Conservation (phyloP, 2,797 vertebrate genomes). For the Melopsittacus undulatus region DNA sequence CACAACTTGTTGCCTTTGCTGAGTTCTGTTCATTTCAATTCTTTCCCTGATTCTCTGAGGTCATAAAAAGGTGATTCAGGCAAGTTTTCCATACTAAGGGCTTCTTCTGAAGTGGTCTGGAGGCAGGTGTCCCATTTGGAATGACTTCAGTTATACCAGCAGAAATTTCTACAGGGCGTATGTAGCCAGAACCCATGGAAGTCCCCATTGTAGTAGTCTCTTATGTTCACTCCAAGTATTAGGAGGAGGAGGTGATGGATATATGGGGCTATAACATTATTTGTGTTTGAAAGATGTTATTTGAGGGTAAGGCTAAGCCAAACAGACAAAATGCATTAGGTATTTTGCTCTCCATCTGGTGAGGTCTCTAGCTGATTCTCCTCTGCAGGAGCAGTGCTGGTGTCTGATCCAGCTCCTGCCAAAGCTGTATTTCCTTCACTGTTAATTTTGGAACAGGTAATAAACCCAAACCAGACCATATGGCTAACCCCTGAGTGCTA, state of each 20-base stretch:
- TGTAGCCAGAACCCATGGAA: not conserved
- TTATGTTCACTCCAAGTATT: not conserved
- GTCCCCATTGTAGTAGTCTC: not conserved
- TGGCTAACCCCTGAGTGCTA: conserved; percentile 4
- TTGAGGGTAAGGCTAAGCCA: not conserved
- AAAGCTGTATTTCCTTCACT: not conserved
- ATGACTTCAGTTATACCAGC: not conserved
- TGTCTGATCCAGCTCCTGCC: not conserved
- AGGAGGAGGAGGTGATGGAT: not conserved
- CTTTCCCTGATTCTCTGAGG: not conserved
- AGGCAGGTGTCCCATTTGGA: not conserved
- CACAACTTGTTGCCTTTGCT: not conserved
- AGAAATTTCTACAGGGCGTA: not conserved
- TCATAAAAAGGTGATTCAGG: not conserved
- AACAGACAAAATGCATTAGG: not conserved
- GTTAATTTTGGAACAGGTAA: not conserved
- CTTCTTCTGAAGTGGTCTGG: not conserved
- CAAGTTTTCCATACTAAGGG: not conserved
- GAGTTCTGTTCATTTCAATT: not conserved
- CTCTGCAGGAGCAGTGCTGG: accelerated
- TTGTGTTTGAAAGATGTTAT: not conserved
- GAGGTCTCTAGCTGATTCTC: not conserved
- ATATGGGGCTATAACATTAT: not conserved
- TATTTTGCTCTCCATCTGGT: not conserved
- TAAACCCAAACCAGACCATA: not conserved